Base-by-base conservation (phyloP, 2,888 invertebrate species). In the Leucania comma region DNA sequence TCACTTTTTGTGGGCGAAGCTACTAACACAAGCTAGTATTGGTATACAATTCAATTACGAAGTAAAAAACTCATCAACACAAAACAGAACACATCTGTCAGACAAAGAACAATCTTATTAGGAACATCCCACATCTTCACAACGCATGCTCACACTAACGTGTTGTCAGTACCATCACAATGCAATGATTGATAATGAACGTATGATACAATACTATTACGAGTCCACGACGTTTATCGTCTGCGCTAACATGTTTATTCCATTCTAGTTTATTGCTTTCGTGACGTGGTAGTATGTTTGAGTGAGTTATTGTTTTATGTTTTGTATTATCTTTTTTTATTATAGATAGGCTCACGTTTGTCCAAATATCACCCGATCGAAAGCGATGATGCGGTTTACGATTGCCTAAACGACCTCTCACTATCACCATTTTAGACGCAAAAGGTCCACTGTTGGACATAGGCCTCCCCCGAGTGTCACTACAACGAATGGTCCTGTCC, bases 181-280 rank as follows among this genome's bases (percentile, higher is more conserved):
- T 58, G 56, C 65, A 62, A 61, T 75, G 80, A 75, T 84, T 69
- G 77, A 76, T 81, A 81, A 84, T 72, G 68, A 74, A 61, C 67
- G 78, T 62, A 59, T 65, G 66, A 68, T 70, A 85, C 83, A 82
- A 85, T 76, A 74, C 59, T 51, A 83, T 83, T 75, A 78, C 50
- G 29, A 42, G 58, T n/a, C n/a, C 58, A 64, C 48, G 71, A 85
- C 74, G 66, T 70, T 79, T 72, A 71, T 72, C 71, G 67, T 75
- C 56, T 53, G 32, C 14, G 26, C 46, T 66, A 65, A 82, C 73
- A 68, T 78, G 73, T 82, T 80, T 72, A 83, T 80, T 64, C 24
- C 53, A 72, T 70, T 58, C 22, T n/a, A 65, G 26, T 67, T 68
- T 60, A 65, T 56, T 72, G 48, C 20, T 50, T 50, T 71, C 32